phyloP scores from a whole-genome alignment of 2,113 vertebrate species.

The Tenrec ecaudatus region DNA sequence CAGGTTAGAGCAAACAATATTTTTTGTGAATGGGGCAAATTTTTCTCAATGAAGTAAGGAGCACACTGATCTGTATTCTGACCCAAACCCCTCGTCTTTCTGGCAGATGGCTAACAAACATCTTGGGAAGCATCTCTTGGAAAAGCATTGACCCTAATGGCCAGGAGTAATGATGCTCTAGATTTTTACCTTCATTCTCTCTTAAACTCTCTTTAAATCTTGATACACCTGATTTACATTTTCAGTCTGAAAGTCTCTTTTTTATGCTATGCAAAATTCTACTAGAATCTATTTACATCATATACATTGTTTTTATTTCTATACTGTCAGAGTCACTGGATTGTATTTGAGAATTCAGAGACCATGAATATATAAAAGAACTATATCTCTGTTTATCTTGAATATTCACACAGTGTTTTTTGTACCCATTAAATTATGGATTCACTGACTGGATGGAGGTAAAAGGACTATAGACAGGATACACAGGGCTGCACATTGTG shows the following conservation, averaged over 20 bases:
- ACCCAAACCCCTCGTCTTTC: neutral
- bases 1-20: neutral
- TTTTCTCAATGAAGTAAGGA: neutral
- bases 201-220: neutral
- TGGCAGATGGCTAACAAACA: neutral
- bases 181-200: neutral
- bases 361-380: neutral
- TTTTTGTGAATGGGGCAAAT: neutral
- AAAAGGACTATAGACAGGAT: neutral
- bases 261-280: neutral
- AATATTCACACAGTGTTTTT: neutral
- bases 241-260: neutral
- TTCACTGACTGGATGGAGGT: neutral
- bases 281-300: neutral
- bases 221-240: neutral
- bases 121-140: neutral
- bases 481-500: neutral
- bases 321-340: neutral
- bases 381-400: neutral
- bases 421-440: neutral
- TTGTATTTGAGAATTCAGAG: conserved; percentile 4
- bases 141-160: neutral
- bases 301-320: conserved; percentile 50
- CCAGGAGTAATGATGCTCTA: neutral
- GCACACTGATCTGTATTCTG: neutral